These are phyloP conservation scores for Pentalonia nigronervosa DNA, from an alignment of 1,140 invertebrate genomes.

Conservation along the genomic window DNA sequence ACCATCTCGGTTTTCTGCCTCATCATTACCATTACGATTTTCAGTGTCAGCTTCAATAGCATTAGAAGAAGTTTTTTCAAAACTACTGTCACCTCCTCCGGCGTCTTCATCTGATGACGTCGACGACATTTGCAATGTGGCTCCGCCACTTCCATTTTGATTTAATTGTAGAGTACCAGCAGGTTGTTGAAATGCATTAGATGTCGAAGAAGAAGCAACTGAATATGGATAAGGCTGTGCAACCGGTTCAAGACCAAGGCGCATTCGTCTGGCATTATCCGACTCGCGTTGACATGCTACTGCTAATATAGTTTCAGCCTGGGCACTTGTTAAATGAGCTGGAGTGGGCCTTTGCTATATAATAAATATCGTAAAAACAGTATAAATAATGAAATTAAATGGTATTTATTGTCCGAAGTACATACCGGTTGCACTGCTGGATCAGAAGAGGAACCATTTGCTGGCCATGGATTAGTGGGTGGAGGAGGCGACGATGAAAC, in stretches of 20 bases:
- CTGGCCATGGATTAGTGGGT: constrained; percentile 26
- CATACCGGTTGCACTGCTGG: constrained; percentile 3
- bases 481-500: constrained; percentile 1
- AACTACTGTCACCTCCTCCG: not conserved
- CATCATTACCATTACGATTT: not conserved
- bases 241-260: constrained; percentile 91
- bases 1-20: not conserved
- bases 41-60: not conserved
- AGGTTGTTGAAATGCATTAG: constrained; percentile 10
- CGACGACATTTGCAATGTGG: not conserved
- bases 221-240: constrained; percentile 80
- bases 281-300: constrained; percentile 96
- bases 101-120: constrained; percentile 13
- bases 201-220: not conserved
- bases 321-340: constrained; percentile 93
- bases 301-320: constrained; percentile 94
- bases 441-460: constrained; percentile 28
- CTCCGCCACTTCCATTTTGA: not conserved
- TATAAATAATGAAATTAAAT: not conserved
- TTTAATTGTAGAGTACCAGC: not conserved
- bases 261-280: constrained; percentile 95
- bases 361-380: constrained; percentile 59
- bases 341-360: constrained; percentile 88
- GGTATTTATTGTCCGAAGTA: not conserved
- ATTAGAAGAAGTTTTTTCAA: not conserved